A percentile compares a stretch with the other conserved stretches of the same genome.
Conservation (phyloP, 2,888 invertebrate genomes). For the Lithophane socia region DNA sequence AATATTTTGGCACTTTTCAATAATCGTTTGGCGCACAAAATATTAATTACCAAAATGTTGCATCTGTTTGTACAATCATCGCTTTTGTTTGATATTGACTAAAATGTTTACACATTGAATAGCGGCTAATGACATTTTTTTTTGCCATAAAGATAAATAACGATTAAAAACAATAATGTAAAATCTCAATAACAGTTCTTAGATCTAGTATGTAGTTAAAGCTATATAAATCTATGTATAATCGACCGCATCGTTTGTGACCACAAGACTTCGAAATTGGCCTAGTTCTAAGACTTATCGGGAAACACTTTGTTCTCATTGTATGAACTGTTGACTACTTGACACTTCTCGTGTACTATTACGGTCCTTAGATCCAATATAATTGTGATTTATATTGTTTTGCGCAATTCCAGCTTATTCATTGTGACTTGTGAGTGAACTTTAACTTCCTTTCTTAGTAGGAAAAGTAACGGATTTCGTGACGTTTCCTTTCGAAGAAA, state of each 20-base stretch:
- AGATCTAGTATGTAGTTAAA: background rate
- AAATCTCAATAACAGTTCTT: background rate
- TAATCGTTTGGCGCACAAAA: background rate
- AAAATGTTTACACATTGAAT: constrained; percentile 6
- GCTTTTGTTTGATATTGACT: constrained; percentile 16
- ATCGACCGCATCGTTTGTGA: background rate
- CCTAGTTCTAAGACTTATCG: constrained; percentile 39
- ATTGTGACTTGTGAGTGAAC: background rate
- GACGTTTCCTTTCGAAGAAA: background rate
- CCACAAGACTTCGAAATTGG: constrained; percentile 17
- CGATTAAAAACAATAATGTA: background rate
- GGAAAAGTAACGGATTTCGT: background rate
- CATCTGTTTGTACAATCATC: constrained; percentile 34
- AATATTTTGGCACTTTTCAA: constrained; percentile 5
- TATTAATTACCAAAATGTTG: constrained; percentile 25
- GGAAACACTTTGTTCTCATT: constrained; percentile 47
- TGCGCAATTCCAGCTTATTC: background rate
- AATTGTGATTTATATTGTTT: constrained; percentile 41
- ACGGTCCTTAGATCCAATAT: constrained; percentile 29
- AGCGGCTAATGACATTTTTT: background rate
- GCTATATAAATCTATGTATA: background rate
- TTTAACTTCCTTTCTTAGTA: constrained; percentile 3
- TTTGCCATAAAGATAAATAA: background rate
- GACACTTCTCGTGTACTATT: constrained; percentile 51
- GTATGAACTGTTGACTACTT: constrained; percentile 41